Conservation (phyloP, 2,797 vertebrate species). For the Dipus sagitta region DNA sequence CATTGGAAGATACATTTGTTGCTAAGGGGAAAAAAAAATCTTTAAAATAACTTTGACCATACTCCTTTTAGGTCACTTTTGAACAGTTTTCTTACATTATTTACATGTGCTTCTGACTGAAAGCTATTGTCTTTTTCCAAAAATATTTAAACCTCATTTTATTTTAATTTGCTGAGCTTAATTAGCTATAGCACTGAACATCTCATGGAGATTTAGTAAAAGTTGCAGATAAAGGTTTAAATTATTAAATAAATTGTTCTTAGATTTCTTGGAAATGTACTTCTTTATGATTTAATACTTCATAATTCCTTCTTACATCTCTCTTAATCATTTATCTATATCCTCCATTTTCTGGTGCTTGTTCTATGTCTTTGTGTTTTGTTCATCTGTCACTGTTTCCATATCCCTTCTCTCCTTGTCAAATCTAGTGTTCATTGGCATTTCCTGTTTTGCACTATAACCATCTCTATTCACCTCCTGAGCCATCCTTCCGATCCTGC, state of each 20-base stretch:
- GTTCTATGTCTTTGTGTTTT: neutral
- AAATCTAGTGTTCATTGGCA: neutral
- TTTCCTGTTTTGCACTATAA: neutral
- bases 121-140: slow-evolving; percentile 10
- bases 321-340: neutral
- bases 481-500: neutral
- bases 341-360: neutral
- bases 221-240: neutral
- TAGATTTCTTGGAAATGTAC: neutral
- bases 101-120: slow-evolving; percentile 12
- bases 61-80: neutral
- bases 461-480: neutral
- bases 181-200: neutral
- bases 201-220: neutral
- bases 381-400: neutral
- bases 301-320: neutral
- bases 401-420: neutral
- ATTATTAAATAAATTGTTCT: neutral
- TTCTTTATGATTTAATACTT: neutral
- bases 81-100: neutral
- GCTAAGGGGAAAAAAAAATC: neutral
- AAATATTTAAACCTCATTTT: slow-evolving; percentile 18
- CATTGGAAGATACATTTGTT: neutral
- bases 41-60: neutral
- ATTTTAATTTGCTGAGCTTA: neutral